Evolutionary conservation across 2,113 vertebrate genomes (phyloP), one percentile per base, ranked within the genome.

Genomic region (Rhodinocichla rosea): DNA sequence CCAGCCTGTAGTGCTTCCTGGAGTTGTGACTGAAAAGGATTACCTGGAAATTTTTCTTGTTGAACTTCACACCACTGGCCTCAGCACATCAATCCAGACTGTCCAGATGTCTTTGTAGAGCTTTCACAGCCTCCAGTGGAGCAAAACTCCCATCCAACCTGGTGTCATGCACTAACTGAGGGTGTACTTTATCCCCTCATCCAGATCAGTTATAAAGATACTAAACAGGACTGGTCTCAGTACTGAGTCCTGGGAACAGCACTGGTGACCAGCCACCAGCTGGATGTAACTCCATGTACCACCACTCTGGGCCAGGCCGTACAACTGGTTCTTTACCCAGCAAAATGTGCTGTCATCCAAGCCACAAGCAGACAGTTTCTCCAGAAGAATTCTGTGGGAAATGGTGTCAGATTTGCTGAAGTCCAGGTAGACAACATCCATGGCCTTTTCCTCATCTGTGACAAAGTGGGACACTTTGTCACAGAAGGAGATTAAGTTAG

Each of bases 181-280:
- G 14, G 2, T 0, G 0, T 12, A 4, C 14, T 59, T 0, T 0
- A 33, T 68, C 13, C 5, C 18, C 15, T 49, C 0, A 0, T 42
- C 15, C 32, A 56, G 47, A 7, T 42, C 13, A 57, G 0, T 17
- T 9, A 14, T 17, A 21, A 80, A 28, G 27, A 9, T 4, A 15
- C 14, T 26, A 42, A 49, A 26, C 18, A 44, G 47, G 6, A 13
- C 69, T 68, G 62, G 32, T 2, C 28, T 23, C 37, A 39, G 8
- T 33, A 9, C 37, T 22, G 44, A 39, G 8, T 20, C 11, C 62
- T 49, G 55, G 28, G 11, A 67, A 1, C 24, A 50, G 9, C 22
- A 2, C 32, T 56, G 35, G 13, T 40, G 26, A 23, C 37, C 0
- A 0, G 4, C 7, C 7, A 4, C 27, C 23, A 53, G 33, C 39